Conservation (phyloP, 2,888 invertebrate genomes). For the Drosophila paranaensis region DNA sequence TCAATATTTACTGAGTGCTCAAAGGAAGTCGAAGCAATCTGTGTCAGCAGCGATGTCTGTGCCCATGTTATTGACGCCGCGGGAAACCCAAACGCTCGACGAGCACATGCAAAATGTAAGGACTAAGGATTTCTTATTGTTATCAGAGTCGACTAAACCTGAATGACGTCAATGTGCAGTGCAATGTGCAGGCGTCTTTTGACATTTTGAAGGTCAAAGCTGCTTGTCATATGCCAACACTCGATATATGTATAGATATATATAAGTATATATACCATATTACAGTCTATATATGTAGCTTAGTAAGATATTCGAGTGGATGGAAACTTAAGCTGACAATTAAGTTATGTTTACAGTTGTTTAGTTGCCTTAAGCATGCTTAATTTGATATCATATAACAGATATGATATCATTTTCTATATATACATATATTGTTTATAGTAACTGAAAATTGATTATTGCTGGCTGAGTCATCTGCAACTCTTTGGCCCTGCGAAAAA, state of each 20-base stretch:
- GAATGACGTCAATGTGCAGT: slow-evolving; percentile 25
- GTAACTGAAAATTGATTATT: slow-evolving; percentile 20
- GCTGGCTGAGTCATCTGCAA: slow-evolving; percentile 37
- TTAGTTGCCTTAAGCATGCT: background rate
- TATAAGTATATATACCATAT: no score
- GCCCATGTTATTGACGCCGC: slow-evolving; percentile 74
- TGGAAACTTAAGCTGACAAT: background rate
- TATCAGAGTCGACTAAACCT: background rate
- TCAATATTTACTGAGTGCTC: slow-evolving; percentile 6
- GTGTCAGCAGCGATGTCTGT: slow-evolving; percentile 73
- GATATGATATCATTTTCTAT: slow-evolving; percentile 26
- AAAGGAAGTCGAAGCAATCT: background rate
- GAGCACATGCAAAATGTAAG: slow-evolving; percentile 82
- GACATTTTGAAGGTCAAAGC: slow-evolving; percentile 65
- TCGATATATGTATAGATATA: background rate
- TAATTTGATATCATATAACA: background rate
- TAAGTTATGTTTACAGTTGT: background rate
- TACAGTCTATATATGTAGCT: background rate
- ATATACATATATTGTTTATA: background rate
- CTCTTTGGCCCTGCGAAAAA: slow-evolving; percentile 21
- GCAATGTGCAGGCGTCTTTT: slow-evolving; percentile 34
- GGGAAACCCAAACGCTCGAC: slow-evolving; percentile 73
- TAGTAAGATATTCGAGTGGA: background rate
- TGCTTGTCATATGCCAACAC: slow-evolving; percentile 18
- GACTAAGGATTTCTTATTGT: slow-evolving; percentile 15